A percentile compares a stretch with the other conserved stretches of the same genome.
These are phyloP conservation scores for Ellobium chinense DNA, from an alignment of 2,888 invertebrate genomes.

Conservation along the genomic window DNA sequence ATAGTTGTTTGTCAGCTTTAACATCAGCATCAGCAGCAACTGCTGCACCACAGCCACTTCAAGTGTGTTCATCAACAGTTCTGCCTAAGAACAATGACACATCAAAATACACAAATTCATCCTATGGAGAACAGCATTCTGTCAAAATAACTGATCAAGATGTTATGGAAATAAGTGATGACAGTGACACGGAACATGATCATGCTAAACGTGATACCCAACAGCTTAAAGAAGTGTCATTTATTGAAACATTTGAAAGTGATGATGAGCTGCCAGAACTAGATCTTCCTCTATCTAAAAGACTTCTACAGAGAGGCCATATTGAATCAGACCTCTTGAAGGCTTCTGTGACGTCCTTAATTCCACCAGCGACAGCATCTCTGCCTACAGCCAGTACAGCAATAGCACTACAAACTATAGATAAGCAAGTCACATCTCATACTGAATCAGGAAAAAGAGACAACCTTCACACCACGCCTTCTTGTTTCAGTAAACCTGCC, in stretches of 20 bases:
- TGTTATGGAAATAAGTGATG: conserved; percentile 22
- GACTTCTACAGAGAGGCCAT: conserved; percentile 19
- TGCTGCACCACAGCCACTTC: not conserved
- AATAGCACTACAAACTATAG: not conserved
- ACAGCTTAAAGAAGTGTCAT: not conserved
- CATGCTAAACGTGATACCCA: not conserved
- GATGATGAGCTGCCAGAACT: conserved; percentile 46
- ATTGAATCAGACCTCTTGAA: conserved; percentile 27
- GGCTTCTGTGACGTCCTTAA: not conserved
- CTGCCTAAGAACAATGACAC: too few species aligned
- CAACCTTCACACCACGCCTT: not conserved
- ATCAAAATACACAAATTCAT: too few species aligned
- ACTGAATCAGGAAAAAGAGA: not conserved
- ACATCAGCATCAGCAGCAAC: not conserved
- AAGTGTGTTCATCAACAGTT: not conserved
- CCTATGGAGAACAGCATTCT: not conserved
- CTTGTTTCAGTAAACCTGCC: not conserved
- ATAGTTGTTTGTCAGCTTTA: not conserved
- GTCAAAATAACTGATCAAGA: not conserved
- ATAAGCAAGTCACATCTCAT: not conserved
- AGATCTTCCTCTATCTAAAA: conserved; percentile 36
- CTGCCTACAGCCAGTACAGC: not conserved
- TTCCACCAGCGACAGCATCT: not conserved
- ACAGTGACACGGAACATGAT: not conserved
- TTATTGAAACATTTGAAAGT: not conserved